Evolutionary conservation across 2,113 vertebrate species (phyloP).

Genomic region (Cyphomyrus plagiostoma): DNA sequence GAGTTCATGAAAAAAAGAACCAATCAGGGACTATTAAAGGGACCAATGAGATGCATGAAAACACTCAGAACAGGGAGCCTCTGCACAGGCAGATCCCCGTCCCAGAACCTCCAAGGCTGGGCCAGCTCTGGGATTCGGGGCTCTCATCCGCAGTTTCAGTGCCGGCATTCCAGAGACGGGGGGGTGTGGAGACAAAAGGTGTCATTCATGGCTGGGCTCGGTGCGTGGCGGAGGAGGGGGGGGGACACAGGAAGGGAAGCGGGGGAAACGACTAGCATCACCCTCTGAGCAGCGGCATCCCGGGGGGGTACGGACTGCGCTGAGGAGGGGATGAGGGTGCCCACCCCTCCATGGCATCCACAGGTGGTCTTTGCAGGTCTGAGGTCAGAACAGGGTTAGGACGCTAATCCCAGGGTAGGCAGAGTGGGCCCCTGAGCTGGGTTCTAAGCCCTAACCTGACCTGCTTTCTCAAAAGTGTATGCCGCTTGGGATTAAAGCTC

Average conservation of each 20-base stretch:
- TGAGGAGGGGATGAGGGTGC: not conserved
- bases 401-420: not conserved
- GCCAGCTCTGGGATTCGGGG: not conserved
- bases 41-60: not conserved
- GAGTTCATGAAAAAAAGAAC: not conserved
- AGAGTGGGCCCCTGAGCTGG: not conserved
- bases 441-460: too few relatives aligned
- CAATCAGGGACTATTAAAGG: not conserved
- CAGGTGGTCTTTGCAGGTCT: constrained; percentile 27
- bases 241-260: too few relatives aligned
- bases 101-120: not conserved
- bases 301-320: not conserved
- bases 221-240: too few relatives aligned
- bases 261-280: too few relatives aligned
- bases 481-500: not conserved
- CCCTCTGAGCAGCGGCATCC: constrained; percentile 27
- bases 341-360: not conserved
- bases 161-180: constrained; percentile 44
- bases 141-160: constrained; percentile 43
- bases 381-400: not conserved
- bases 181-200: constrained; percentile 48
- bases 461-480: not conserved
- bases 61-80: too few relatives aligned
- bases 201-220: constrained; percentile 46
- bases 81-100: not conserved